phyloP scores from a whole-genome alignment of 2,888 invertebrate genomes.

The Loripinus fragilis region DNA sequence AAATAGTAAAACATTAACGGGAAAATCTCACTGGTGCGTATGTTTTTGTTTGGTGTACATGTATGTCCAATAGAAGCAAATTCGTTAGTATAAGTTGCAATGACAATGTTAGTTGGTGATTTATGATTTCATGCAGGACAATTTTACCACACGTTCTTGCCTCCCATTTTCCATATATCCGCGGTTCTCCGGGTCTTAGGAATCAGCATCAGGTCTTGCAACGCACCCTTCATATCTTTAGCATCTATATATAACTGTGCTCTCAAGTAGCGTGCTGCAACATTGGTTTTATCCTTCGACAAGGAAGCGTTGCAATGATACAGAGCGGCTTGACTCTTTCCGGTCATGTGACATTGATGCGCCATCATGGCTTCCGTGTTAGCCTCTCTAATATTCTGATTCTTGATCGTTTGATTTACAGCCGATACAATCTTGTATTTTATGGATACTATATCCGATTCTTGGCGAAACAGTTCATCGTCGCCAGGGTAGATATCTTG shows the following conservation, averaged over 20 bases:
- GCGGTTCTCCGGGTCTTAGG: conserved; percentile 68
- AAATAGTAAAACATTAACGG: too few species aligned
- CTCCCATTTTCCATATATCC: conserved; percentile 78
- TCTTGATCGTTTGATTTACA: conserved; percentile 23
- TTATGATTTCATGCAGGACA: conserved; percentile 19
- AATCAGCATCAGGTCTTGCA: conserved; percentile 71
- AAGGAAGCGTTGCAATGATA: conserved; percentile 58
- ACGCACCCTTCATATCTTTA: conserved; percentile 59
- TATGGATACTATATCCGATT: conserved; percentile 70
- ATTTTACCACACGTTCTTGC: conserved; percentile 52
- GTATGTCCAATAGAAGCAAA: too few species aligned
- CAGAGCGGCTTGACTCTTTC: conserved; percentile 59
- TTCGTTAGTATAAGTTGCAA: too few species aligned
- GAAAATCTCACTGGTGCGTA: too few species aligned
- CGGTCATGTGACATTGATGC: conserved; percentile 59
- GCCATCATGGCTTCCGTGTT: conserved; percentile 64
- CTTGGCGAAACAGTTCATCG: conserved; percentile 67
- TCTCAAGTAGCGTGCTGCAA: conserved; percentile 65
- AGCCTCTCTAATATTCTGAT: conserved; percentile 51
- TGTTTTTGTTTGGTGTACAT: too few species aligned
- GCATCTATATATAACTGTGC: conserved; percentile 66
- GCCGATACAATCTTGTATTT: conserved; percentile 68
- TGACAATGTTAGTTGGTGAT: too few species aligned
- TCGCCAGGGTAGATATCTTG: conserved; percentile 78
- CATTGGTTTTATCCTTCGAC: conserved; percentile 61